phyloP scores from a whole-genome alignment of 2,113 vertebrate species.

The Gobiocypris rarus region DNA sequence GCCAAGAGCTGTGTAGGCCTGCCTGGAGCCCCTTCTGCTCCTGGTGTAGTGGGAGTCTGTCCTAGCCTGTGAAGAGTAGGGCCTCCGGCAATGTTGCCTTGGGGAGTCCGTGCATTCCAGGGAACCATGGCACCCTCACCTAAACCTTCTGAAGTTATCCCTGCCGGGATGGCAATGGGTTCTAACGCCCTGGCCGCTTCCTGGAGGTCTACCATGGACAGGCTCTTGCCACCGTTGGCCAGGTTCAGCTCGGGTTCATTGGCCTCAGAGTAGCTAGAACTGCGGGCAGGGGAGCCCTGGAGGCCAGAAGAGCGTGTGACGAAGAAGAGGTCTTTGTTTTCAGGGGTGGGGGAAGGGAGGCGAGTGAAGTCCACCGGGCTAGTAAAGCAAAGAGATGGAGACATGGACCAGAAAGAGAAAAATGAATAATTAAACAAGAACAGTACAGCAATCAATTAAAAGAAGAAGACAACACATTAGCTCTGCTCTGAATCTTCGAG shows the following conservation, averaged over 20 bases:
- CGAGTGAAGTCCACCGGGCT: slow-evolving; percentile 98
- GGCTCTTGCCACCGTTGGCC: slow-evolving; percentile 94
- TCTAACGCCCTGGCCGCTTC: slow-evolving; percentile 88
- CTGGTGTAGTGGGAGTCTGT: slow-evolving; percentile 83
- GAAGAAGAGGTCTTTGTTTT: slow-evolving; percentile 99
- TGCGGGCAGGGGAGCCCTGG: slow-evolving; percentile 94
- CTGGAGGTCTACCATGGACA: slow-evolving; percentile 99
- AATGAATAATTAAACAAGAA: not conserved
- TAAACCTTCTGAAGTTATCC: slow-evolving; percentile 58
- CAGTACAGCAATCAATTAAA: not conserved
- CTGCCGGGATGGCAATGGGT: slow-evolving; percentile 64
- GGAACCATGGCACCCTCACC: slow-evolving; percentile 68
- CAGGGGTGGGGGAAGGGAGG: slow-evolving; percentile 97
- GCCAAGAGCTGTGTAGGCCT: slow-evolving; percentile 90
- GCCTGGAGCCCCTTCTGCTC: slow-evolving; percentile 81
- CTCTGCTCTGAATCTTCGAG: not conserved
- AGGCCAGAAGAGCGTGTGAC: slow-evolving; percentile 94
- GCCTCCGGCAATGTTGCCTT: slow-evolving; percentile 75
- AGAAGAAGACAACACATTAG: not conserved
- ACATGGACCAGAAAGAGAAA: slow-evolving; percentile 37
- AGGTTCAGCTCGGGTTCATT: slow-evolving; percentile 94
- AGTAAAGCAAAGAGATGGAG: slow-evolving; percentile 71
- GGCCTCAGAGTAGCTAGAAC: slow-evolving; percentile 97
- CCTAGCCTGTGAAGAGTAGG: slow-evolving; percentile 85
- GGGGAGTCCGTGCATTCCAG: slow-evolving; percentile 84